Evolutionary conservation across 2,888 invertebrate genomes (phyloP).

Genomic region (Rotaria macrura): DNA sequence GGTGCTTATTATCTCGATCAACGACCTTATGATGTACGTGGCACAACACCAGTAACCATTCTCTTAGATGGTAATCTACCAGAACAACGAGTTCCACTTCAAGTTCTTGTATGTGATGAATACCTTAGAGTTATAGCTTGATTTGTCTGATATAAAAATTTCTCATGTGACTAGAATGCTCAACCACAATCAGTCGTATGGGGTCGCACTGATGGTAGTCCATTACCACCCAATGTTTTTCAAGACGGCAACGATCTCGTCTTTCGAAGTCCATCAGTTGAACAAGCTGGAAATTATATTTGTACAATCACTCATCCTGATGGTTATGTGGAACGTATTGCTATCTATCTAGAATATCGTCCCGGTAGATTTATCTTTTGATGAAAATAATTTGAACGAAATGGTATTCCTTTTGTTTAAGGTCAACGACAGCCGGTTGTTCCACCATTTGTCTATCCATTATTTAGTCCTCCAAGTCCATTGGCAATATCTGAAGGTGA

Average conservation of each 20-base stretch:
- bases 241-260: not conserved
- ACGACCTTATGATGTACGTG: not conserved
- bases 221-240: not conserved
- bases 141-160: not conserved
- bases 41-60: not conserved
- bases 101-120: not conserved
- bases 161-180: not conserved
- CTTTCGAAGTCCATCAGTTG: not conserved
- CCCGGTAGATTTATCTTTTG: not conserved
- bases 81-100: constrained; percentile 5
- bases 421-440: not conserved
- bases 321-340: not conserved
- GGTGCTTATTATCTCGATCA: not conserved
- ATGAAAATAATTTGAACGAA: not conserved
- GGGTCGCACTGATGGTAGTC: constrained; percentile 13
- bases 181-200: constrained; percentile 5
- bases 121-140: not conserved
- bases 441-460: not conserved
- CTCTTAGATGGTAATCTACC: not conserved
- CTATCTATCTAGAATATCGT: not conserved
- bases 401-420: not conserved
- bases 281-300: constrained; percentile 1
- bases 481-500: not conserved
- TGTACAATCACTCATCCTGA: not conserved
- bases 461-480: not conserved